phyloP scores from a whole-genome alignment of 2,888 invertebrate species.

The Homarus gammarus region DNA sequence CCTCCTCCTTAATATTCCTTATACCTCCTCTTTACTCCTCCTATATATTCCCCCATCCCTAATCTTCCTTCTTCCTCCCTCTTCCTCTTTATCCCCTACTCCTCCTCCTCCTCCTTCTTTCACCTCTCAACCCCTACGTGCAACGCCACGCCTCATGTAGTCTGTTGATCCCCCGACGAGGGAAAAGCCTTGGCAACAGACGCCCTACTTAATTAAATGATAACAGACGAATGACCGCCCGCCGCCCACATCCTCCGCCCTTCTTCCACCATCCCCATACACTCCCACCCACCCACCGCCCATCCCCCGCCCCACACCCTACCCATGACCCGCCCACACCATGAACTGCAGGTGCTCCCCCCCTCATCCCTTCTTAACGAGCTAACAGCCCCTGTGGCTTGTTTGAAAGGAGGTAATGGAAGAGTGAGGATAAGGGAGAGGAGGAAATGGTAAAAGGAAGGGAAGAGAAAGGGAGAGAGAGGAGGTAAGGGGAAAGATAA shows the following conservation, averaged over 20 bases:
- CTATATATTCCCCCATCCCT: too few species aligned
- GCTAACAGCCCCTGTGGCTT: too few species aligned
- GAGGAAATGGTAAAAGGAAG: too few species aligned
- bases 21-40: background rate
- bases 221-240: background rate
- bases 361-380: too few species aligned
- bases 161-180: background rate
- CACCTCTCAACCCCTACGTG: background rate
- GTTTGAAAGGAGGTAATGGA: background rate
- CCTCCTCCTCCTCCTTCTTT: background rate
- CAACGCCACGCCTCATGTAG: background rate
- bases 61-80: background rate
- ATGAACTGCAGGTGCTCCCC: too few species aligned
- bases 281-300: too few species aligned
- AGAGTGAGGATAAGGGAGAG: too few species aligned
- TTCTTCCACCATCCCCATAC: background rate
- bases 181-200: background rate
- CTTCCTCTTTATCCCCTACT: background rate
- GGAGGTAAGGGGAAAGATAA: too few species aligned
- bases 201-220: constrained; percentile 16
- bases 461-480: too few species aligned
- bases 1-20: too few species aligned
- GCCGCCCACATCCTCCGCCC: background rate
- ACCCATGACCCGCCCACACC: too few species aligned
- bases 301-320: background rate